phyloP scores from a whole-genome alignment of 2,113 vertebrate species.

The Stigmatopora nigra region DNA sequence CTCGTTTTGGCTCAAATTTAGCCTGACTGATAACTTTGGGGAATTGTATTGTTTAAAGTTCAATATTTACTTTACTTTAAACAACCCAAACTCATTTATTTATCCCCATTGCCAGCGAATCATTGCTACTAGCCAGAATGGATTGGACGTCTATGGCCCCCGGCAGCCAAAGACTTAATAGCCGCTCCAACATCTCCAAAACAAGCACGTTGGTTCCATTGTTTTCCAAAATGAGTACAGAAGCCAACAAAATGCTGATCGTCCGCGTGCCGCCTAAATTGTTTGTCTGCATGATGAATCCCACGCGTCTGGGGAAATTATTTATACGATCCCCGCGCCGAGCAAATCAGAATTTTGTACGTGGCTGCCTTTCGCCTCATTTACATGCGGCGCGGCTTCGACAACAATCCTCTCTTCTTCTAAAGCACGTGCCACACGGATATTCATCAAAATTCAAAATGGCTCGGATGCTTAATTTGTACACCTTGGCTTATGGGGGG shows the following conservation, averaged over 20 bases:
- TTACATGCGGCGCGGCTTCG: slow-evolving; percentile 9
- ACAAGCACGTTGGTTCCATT: slow-evolving; percentile 1
- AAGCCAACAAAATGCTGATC: slow-evolving; percentile 47
- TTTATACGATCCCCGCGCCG: slow-evolving; percentile 51
- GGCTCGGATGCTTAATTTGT: slow-evolving; percentile 1
- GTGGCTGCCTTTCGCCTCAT: not conserved
- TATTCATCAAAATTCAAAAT: slow-evolving; percentile 31
- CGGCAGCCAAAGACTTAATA: not conserved
- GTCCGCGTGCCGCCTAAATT: slow-evolving; percentile 50
- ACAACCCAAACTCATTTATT: too few species aligned
- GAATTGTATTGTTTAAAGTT: too few species aligned
- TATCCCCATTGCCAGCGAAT: too few species aligned
- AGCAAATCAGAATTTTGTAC: slow-evolving; percentile 52
- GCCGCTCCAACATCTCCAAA: not conserved
- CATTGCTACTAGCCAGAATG: not conserved
- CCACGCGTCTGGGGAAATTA: slow-evolving; percentile 57
- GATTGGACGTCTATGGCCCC: too few species aligned
- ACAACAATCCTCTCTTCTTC: slow-evolving; percentile 6
- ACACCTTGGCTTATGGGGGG: slow-evolving; percentile 12
- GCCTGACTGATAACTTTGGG: too few species aligned
- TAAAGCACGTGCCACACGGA: slow-evolving; percentile 7
- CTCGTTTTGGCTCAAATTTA: too few species aligned
- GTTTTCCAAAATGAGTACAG: slow-evolving; percentile 32
- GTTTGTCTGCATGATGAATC: slow-evolving; percentile 67
- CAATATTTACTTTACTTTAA: too few species aligned